Percentiles rank a stretch among this genome's conserved stretches.
Conservation (phyloP, 2,113 vertebrate species). For the Phaetusa simplex region DNA sequence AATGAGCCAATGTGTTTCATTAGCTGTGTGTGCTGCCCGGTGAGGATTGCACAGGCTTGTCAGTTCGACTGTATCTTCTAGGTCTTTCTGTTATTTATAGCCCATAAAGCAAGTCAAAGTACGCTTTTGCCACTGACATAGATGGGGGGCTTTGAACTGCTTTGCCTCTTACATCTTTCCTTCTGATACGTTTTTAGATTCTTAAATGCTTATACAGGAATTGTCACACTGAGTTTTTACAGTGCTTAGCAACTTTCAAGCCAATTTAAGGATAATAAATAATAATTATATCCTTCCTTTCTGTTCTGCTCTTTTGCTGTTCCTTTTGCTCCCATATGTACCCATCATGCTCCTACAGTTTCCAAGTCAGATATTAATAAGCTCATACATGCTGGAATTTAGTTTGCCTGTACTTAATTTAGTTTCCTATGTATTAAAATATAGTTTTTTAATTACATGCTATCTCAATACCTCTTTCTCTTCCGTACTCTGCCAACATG, state of each 20-base stretch:
- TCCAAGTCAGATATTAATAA: not conserved
- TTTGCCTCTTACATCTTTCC: not conserved
- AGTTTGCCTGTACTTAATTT: not conserved
- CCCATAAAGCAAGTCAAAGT: constrained; percentile 15
- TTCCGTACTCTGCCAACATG: not conserved
- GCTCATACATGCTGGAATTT: not conserved
- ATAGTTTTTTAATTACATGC: not conserved
- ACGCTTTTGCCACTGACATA: not conserved
- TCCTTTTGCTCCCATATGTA: constrained; percentile 11
- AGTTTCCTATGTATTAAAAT: not conserved
- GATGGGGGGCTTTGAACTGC: not conserved
- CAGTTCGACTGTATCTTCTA: not conserved
- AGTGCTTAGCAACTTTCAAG: not conserved
- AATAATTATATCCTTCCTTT: not conserved
- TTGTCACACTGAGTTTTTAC: not conserved
- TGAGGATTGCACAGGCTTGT: not conserved
- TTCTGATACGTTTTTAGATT: not conserved
- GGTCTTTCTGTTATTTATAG: constrained; percentile 6
- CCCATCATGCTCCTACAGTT: not conserved
- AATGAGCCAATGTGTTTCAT: not conserved
- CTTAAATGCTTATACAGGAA: not conserved
- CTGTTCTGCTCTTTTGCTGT: not conserved
- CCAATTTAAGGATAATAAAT: not conserved
- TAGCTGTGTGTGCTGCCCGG: not conserved
- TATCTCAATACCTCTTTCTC: not conserved